These are phyloP conservation scores for Mizuhopecten yessoensis DNA, from an alignment of 1,140 invertebrate genomes.

Conservation along the genomic window DNA sequence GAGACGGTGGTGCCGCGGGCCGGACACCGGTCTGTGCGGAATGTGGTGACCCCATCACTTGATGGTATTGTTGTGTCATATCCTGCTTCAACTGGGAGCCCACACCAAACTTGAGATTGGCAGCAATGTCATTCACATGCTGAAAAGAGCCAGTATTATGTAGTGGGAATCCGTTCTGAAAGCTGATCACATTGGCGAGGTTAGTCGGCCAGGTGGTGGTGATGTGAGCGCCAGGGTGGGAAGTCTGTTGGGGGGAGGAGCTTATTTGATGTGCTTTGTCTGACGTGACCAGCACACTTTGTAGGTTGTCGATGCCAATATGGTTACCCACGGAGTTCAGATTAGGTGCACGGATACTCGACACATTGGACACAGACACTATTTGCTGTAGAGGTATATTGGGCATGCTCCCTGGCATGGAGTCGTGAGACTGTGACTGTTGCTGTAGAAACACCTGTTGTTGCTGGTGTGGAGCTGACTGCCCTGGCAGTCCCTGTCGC, in stretches of 20 bases:
- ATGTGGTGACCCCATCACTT: constrained; percentile 31
- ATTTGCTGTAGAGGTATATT: constrained; percentile 28
- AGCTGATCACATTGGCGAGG: constrained; percentile 37
- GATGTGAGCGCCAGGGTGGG: not conserved
- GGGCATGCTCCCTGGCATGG: not conserved
- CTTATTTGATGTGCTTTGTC: not conserved
- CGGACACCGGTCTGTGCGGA: constrained; percentile 15
- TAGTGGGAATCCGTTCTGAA: constrained; percentile 54
- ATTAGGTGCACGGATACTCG: not conserved
- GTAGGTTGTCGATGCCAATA: not conserved
- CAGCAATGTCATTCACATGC: constrained; percentile 42
- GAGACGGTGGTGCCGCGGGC: not conserved
- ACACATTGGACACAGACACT: not conserved
- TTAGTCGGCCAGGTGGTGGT: constrained; percentile 43
- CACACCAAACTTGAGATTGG: constrained; percentile 9
- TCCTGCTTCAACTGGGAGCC: constrained; percentile 15
- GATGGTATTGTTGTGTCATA: constrained; percentile 17
- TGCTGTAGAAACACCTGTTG: constrained; percentile 32
- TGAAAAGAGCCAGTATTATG: constrained; percentile 48
- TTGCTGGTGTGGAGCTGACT: not conserved
- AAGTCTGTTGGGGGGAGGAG: not conserved
- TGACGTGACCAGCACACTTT: not conserved
- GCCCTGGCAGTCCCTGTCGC: not conserved
- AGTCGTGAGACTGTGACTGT: not conserved
- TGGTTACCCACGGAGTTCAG: not conserved